Percentiles rank a stretch among this genome's conserved stretches.
Evolutionary conservation across 2,797 vertebrate species (phyloP).

Genomic region (Staurois parvus): DNA sequence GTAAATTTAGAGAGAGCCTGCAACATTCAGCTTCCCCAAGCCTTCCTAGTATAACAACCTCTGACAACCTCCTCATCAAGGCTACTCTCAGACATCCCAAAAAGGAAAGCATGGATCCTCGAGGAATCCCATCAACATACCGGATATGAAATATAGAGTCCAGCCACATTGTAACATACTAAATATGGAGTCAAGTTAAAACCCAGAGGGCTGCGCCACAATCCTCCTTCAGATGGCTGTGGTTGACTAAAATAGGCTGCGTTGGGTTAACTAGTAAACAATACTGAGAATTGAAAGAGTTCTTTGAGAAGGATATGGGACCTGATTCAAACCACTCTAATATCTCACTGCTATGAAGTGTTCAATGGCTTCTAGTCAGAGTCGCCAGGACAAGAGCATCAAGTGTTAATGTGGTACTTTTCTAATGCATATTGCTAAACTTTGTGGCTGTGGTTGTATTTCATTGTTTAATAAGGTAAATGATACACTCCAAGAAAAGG

Average conservation of each 20-base stretch:
- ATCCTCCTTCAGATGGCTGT: conserved; percentile 64
- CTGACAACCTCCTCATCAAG: conserved; percentile 63
- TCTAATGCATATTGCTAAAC: not conserved
- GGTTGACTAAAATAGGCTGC: conserved; percentile 66
- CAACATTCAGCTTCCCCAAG: conserved; percentile 24
- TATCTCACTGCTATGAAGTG: not conserved
- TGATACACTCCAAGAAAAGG: too few relatives aligned
- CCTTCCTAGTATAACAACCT: conserved; percentile 63
- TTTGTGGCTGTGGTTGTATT: too few relatives aligned
- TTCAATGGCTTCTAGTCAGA: not conserved
- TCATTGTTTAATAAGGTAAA: too few relatives aligned
- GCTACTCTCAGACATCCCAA: conserved; percentile 78
- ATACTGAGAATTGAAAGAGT: not conserved
- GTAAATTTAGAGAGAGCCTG: conserved; percentile 54
- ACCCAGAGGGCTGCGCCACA: conserved; percentile 66
- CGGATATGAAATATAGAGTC: conserved; percentile 80
- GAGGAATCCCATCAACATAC: conserved; percentile 90
- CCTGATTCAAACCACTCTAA: conserved; percentile 22
- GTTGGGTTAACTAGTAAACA: conserved; percentile 59
- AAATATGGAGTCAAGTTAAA: conserved; percentile 90
- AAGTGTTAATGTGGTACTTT: not conserved
- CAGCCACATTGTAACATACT: conserved; percentile 84
- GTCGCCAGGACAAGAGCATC: not conserved
- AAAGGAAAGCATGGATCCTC: conserved; percentile 84
- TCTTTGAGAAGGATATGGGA: conserved; percentile 25